Conservation (phyloP, 2,797 vertebrate genomes). For the Austrolebias charrua region DNA sequence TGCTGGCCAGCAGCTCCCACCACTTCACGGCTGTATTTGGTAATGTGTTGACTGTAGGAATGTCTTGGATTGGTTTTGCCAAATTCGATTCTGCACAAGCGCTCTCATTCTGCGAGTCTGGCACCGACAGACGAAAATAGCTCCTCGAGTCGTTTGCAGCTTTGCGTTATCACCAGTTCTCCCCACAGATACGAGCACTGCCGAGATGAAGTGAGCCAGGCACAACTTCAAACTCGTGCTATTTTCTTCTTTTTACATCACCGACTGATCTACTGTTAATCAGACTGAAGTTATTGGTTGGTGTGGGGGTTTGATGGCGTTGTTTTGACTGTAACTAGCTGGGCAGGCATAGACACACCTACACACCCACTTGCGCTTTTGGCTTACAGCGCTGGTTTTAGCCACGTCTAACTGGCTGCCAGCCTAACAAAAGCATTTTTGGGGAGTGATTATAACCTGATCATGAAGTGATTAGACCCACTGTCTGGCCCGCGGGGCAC, state of each 20-base stretch:
- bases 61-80: slow-evolving; percentile 43
- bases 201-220: too few relatives aligned
- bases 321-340: slow-evolving; percentile 54
- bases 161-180: slow-evolving; percentile 19
- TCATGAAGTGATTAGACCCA: slow-evolving; percentile 68
- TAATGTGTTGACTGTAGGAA: slow-evolving; percentile 55
- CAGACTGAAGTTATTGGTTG: background rate
- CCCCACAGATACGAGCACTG: background rate
- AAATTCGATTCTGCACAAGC: slow-evolving; percentile 49
- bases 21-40: slow-evolving; percentile 63
- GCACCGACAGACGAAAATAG: slow-evolving; percentile 34
- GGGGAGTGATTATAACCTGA: slow-evolving; percentile 68
- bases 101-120: slow-evolving; percentile 25
- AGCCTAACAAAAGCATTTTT: slow-evolving; percentile 67
- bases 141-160: slow-evolving; percentile 18
- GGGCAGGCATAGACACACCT: slow-evolving; percentile 19
- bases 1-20: slow-evolving; percentile 14
- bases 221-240: too few relatives aligned
- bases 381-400: slow-evolving; percentile 36
- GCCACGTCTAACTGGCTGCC: slow-evolving; percentile 40
- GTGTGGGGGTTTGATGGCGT: slow-evolving; percentile 14
- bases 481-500: slow-evolving; percentile 62
- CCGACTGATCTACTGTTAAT: too few relatives aligned
- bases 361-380: slow-evolving; percentile 28
- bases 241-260: too few relatives aligned